Conservation (phyloP, 1,140 invertebrate species). For the Aradophagus sp. region DNA sequence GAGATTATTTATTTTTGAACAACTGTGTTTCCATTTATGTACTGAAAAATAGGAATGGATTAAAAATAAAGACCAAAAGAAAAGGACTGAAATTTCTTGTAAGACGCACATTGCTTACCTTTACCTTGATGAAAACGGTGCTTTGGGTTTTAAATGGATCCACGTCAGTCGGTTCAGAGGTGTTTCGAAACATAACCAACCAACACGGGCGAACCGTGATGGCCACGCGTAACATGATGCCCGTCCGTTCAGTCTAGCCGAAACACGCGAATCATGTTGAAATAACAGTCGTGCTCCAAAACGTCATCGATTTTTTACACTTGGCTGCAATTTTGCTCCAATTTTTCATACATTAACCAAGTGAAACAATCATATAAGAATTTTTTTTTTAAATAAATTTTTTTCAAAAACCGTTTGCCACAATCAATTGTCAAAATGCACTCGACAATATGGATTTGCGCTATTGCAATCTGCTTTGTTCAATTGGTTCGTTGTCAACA, state of each 20-base stretch:
- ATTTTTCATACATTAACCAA: constrained; percentile 1
- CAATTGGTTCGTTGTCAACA: constrained; percentile 61
- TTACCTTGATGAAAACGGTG: constrained; percentile 13
- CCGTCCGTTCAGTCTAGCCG: background rate
- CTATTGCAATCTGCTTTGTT: constrained; percentile 53
- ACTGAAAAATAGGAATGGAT: no score
- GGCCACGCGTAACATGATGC: constrained; percentile 21
- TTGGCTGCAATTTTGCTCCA: background rate
- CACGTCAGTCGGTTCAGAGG: constrained; percentile 15
- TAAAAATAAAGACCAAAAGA: no score
- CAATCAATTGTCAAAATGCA: constrained; percentile 68
- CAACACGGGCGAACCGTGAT: background rate
- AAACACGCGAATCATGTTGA: constrained; percentile 12
- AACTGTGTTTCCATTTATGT: no score
- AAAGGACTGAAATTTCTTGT: no score
- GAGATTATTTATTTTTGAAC: no score
- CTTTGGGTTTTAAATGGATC: constrained; percentile 10
- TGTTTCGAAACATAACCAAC: constrained; percentile 29
- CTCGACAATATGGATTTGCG: constrained; percentile 61
- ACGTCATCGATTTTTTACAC: background rate
- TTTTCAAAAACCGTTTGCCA: no score
- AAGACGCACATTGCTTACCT: no score
- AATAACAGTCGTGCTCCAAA: background rate
- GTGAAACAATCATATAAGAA: no score
- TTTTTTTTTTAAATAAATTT: no score